Conservation (phyloP, 2,797 vertebrate species). For the Manis javanica region DNA sequence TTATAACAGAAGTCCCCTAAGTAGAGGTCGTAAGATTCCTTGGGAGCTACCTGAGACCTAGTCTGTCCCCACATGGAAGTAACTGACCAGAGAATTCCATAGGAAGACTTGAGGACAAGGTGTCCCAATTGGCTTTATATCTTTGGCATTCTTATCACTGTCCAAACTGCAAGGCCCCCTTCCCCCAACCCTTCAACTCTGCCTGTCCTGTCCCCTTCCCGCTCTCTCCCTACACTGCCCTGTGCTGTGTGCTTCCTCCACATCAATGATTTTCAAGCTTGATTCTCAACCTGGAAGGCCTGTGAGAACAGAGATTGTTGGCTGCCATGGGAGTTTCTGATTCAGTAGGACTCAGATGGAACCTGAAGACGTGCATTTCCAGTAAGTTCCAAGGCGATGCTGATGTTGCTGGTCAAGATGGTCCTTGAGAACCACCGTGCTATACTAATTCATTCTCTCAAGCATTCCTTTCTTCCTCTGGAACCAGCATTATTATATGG, state of each 20-base stretch:
- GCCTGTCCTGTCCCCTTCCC: fast-evolving
- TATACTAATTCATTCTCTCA: background rate
- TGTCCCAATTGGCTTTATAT: background rate
- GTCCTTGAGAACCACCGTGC: background rate
- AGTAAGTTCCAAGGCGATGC: background rate
- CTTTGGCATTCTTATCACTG: background rate
- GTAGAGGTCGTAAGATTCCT: background rate
- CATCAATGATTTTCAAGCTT: background rate
- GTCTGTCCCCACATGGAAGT: background rate
- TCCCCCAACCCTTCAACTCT: background rate
- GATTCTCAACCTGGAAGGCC: background rate
- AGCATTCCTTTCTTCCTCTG: background rate
- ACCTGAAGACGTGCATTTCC: background rate
- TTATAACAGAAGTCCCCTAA: background rate
- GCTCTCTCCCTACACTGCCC: background rate
- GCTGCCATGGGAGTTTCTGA: background rate
- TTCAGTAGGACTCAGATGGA: background rate
- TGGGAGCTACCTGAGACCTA: background rate
- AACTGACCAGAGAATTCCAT: background rate
- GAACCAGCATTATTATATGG: background rate
- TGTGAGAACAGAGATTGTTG: background rate
- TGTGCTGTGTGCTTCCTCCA: background rate
- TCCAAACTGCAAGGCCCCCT: background rate
- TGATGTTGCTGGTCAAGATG: no score
- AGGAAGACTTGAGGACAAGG: background rate